Evolutionary conservation across 1,140 invertebrate species (phyloP).

Genomic region (Vanessa tameamea): DNA sequence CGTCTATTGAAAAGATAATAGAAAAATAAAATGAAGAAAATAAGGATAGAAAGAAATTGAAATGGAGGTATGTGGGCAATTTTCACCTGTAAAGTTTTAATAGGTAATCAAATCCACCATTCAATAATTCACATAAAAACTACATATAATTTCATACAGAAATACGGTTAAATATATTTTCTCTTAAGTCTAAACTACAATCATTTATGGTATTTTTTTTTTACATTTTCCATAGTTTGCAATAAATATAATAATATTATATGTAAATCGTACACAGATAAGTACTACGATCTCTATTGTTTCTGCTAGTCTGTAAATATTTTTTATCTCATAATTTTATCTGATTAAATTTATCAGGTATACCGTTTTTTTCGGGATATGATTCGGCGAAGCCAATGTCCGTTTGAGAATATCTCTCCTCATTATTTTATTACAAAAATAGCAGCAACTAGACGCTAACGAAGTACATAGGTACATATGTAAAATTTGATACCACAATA

Average conservation of each 20-base stretch:
- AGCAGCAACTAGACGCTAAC: conserved; percentile 18
- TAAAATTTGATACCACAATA: conserved; percentile 15
- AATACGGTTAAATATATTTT: conserved; percentile 80
- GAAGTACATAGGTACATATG: conserved; percentile 13
- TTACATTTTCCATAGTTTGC: conserved; percentile 75
- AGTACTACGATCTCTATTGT: conserved; percentile 58
- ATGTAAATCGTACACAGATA: conserved; percentile 65
- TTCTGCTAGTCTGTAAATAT: conserved; percentile 73
- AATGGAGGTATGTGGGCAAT: conserved; percentile 32
- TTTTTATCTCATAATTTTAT: conserved; percentile 52
- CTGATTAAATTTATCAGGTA: conserved; percentile 74
- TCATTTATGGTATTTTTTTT: conserved; percentile 73
- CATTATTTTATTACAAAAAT: conserved; percentile 31
- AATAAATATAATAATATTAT: conserved; percentile 74
- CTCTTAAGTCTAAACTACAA: conserved; percentile 74
- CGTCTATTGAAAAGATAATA: neutral
- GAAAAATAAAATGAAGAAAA: neutral
- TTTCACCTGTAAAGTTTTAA: conserved; percentile 68
- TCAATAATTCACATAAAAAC: conserved; percentile 78
- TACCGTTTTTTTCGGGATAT: conserved; percentile 74
- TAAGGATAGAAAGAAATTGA: conserved; percentile 15
- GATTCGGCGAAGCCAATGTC: conserved; percentile 54
- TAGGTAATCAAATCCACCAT: conserved; percentile 72
- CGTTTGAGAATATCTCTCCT: conserved; percentile 16
- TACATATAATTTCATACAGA: conserved; percentile 81